Conservation (phyloP, 2,797 vertebrate genomes). For the Chloroceryle inda region DNA sequence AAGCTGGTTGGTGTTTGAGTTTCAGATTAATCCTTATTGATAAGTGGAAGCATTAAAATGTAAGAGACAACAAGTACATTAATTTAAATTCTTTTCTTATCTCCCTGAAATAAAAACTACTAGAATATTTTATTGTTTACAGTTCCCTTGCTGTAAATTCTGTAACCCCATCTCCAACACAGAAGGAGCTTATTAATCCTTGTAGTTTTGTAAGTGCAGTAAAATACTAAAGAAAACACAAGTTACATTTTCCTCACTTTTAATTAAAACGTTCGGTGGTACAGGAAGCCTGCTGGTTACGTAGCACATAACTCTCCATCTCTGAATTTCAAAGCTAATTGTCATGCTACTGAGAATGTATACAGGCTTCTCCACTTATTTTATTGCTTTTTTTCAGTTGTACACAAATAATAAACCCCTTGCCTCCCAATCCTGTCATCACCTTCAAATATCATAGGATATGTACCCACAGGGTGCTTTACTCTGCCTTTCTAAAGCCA, state of each 20-base stretch:
- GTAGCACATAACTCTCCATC: background rate
- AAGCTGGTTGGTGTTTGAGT: background rate
- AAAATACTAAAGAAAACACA: background rate
- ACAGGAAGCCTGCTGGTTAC: background rate
- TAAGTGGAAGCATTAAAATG: background rate
- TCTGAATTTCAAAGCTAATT: background rate
- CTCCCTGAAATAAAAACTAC: background rate
- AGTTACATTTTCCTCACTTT: background rate
- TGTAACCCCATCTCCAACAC: background rate
- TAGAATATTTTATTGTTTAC: background rate
- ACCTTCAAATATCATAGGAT: background rate
- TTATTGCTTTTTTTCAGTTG: constrained; percentile 5
- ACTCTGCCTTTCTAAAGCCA: background rate
- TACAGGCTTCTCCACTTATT: background rate
- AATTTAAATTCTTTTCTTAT: background rate
- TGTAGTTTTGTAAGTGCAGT: background rate
- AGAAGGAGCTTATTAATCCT: background rate
- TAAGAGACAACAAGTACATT: background rate
- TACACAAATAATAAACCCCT: constrained; percentile 17
- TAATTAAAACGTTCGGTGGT: background rate
- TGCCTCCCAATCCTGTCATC: background rate
- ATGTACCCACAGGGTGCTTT: background rate
- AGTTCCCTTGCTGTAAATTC: background rate
- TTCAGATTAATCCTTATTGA: background rate
- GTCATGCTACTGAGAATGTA: background rate